Base-by-base conservation (phyloP, 2,797 vertebrate genomes). In the Sebastes ruberrimus region DNA sequence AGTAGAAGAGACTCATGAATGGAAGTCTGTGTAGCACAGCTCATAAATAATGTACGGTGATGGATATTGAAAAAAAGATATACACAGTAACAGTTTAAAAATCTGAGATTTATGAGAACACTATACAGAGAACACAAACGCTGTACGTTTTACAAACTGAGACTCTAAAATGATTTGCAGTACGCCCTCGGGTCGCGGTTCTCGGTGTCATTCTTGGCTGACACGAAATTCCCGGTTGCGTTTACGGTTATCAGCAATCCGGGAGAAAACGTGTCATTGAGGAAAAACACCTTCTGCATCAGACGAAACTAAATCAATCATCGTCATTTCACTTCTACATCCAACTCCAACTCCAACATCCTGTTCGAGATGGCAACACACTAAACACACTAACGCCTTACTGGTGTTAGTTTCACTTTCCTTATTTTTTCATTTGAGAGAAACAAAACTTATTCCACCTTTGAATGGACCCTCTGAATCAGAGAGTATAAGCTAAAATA, bases 191-290 rank as follows among this genome's bases (percentile, higher is more conserved):
- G 5, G 33, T 13, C 2, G 82, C 42, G 9, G 86, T 32, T 66
- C 56, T 80, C 0, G 77, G 95, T 30, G 94, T 96, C 71, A 86
- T 96, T 97, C 96, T 94, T 97, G 96, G 94, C 95, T 97, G 98
- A 99, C 97, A 98, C 97, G 97, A 96, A 94, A 96, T 97, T 97
- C 98, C 98, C 97, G 97, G 97, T 97, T 98, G 96, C 97, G 80
- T 88, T 94, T 81, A 28, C 74, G 76, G 71, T 91, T 63, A 86
- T 89, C 95, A 38, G 97, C 98, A 97, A 97, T 98, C 97, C 97
- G 97, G 97, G 98, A 99, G 97, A 99, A 97, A 99, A 98, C 98
- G 98, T 99, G 98, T 99, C 98, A 99, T 99, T 98, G 93, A 96
- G 95, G 97, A 97, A 97, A 96, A 80, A 74, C 95, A 92, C 95